Conservation (phyloP, 2,888 invertebrate species). For the Gandaritis pyraliata region DNA sequence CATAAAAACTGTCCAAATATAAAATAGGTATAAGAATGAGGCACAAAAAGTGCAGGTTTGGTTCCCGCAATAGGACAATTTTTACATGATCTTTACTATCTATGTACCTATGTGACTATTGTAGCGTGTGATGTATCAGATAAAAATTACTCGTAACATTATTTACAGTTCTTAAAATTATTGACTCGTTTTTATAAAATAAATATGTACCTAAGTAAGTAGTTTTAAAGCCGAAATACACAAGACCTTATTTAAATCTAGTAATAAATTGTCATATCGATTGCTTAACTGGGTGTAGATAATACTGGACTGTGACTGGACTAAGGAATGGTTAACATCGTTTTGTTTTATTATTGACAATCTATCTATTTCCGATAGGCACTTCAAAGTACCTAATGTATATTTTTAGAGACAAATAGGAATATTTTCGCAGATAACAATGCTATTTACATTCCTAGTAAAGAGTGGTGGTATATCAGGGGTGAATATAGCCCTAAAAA, state of each 20-base stretch:
- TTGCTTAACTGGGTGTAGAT: slow-evolving; percentile 49
- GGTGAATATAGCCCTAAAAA: neutral
- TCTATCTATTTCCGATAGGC: neutral
- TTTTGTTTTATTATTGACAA: slow-evolving; percentile 4
- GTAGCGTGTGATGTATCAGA: slow-evolving; percentile 1
- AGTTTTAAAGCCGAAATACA: slow-evolving; percentile 65
- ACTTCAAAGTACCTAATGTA: neutral
- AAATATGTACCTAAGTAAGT: slow-evolving; percentile 42
- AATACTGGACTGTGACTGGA: slow-evolving; percentile 75
- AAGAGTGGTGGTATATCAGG: neutral
- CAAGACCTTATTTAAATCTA: slow-evolving; percentile 33
- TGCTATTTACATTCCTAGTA: no score
- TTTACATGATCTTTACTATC: no score
- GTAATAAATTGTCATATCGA: slow-evolving; percentile 39
- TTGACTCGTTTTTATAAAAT: slow-evolving; percentile 74
- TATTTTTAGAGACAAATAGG: neutral
- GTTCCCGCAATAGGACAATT: no score
- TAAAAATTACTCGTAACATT: neutral
- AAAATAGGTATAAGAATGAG: no score
- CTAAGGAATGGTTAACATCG: slow-evolving; percentile 68
- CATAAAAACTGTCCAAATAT: no score
- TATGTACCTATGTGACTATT: no score
- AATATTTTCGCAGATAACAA: neutral
- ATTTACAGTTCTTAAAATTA: slow-evolving; percentile 68
- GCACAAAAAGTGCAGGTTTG: no score